Evolutionary conservation across 1,140 invertebrate genomes (phyloP), one percentile per base, ranked within the genome.

Genomic region (Calliopsis andreniformis): DNA sequence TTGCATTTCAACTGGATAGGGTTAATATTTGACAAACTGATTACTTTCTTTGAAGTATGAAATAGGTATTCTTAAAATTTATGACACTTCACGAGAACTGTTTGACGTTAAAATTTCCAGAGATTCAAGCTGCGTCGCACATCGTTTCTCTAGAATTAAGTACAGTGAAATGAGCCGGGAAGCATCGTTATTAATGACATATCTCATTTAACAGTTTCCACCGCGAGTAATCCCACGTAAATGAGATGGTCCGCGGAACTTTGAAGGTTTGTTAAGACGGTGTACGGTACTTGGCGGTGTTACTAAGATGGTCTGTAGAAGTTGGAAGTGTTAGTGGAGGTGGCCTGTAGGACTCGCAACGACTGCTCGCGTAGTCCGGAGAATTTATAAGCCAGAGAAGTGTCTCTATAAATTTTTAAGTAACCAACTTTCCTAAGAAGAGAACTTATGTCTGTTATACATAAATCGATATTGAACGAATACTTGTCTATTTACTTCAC

Each of bases 201-300:
- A 64, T 64, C 43, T 64, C 43, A n/a, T 47, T 49, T 49, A 64
- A 64, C 62, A 49, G 43, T 64, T 49, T 49, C 28, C 30, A 64
- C 45, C 62, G 62, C 62, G 5, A 64, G 45, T 64, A 64, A 64
- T 49, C 43, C 62, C n/a, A 12, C 62, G 62, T 49, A 49, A 64
- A 64, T n/a, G 62, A 64, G 43, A 64, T n/a, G 45, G 43, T 23
- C 28, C 43, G 43, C 14, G 6, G 45, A 64, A 64, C 8, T 64
- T 64, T 64, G 62, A 47, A 64, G 62, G 62, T 64, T 49, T 49
- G 62, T 47, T 64, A 64, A 64, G 62, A 32, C 18, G 28, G 45
- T 23, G 43, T 43, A 64, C 25, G 28, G 10, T 30, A 64, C 43
- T 49, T 23, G 62, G 45, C 32, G 43, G 25, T 49, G 62, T 64